Evolutionary conservation across 1,140 invertebrate genomes (phyloP), one percentile per base, ranked within the genome.

Genomic region (Brachionus plicatilis): DNA sequence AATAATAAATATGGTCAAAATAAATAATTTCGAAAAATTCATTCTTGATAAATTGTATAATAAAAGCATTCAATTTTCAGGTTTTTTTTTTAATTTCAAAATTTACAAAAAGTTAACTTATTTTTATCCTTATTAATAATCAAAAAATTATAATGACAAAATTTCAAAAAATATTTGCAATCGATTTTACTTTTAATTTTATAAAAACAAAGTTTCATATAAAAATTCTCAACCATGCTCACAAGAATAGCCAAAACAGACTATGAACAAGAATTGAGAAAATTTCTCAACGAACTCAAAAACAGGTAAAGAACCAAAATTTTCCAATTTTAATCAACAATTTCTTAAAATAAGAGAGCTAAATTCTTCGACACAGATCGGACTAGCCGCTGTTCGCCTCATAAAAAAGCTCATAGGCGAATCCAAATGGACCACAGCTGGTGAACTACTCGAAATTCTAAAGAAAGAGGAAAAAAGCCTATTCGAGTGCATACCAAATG

Each of bases 321-420:
- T 37, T 37, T 7, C 6, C 33, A 37, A 37, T 37, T 37, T 6
- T 6, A 37, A 37, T 37, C 4, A 37, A 37, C 27, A 0, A 37
- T 37, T 37, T 37, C 33, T 37, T 6, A 37, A 6, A 37, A 37
- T 3, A 37, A 82, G 79, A 37, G 53, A 66, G n/a, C 33, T 65
- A 9, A 43, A 37, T 45, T 82, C 79, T 17, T 83, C 82, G 1
- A 27, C 17, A 70, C 20, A 83, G 11, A 47, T 83, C 17, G 82
- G 60, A 0, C 20, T 83, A 12, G 82, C 60, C 9, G 43, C 82
- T 12, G 68, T 83, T 14, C 6, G 45, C 6, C 27, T 83, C 12
- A 68, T 83, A 17, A 83, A 83, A 83, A 83, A 83, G 24, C 65
- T 83, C 14, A 83, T 83, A 14, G 82, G 82, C 1, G 82, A 83